These are phyloP conservation scores for Anticlea derivata DNA, from an alignment of 2,888 invertebrate species.

Conservation along the genomic window DNA sequence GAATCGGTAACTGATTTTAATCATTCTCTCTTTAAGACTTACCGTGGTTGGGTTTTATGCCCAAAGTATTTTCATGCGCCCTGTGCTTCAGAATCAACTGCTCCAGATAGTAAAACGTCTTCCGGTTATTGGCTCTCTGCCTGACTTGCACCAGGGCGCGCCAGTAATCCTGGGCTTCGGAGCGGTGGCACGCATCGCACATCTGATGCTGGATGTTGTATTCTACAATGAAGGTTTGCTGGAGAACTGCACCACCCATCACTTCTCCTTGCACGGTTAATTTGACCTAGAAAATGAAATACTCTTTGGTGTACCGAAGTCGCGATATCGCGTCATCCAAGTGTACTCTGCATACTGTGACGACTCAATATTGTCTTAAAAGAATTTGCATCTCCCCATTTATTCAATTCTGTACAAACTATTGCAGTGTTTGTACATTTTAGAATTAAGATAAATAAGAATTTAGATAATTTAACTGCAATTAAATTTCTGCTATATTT, in stretches of 20 bases:
- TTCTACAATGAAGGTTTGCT: constrained; percentile 98
- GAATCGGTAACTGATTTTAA: no score
- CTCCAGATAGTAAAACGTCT: constrained; percentile 98
- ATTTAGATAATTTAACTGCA: no score
- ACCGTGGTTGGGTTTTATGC: constrained; percentile 94
- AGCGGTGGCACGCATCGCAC: constrained; percentile 98
- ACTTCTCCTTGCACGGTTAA: constrained; percentile 98
- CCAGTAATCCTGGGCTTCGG: constrained; percentile 99
- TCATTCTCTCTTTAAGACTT: no score
- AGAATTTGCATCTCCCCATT: no score
- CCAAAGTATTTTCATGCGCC: constrained; percentile 94
- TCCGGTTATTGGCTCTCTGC: constrained; percentile 95
- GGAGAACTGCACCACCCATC: constrained; percentile 93
- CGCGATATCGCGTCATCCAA: no score
- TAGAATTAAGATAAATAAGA: no score
- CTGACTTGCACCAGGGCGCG: constrained; percentile 95
- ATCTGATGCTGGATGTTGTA: constrained; percentile 96
- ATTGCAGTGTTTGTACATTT: no score
- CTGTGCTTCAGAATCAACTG: constrained; percentile 98
- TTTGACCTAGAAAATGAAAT: constrained; percentile 84
- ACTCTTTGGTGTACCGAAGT: no score
- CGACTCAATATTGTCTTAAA: no score
- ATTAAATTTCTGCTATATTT: no score
- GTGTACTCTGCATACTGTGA: no score
- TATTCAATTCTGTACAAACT: no score